phyloP scores from a whole-genome alignment of 2,797 vertebrate species.

The Scyliorhinus canicula region DNA sequence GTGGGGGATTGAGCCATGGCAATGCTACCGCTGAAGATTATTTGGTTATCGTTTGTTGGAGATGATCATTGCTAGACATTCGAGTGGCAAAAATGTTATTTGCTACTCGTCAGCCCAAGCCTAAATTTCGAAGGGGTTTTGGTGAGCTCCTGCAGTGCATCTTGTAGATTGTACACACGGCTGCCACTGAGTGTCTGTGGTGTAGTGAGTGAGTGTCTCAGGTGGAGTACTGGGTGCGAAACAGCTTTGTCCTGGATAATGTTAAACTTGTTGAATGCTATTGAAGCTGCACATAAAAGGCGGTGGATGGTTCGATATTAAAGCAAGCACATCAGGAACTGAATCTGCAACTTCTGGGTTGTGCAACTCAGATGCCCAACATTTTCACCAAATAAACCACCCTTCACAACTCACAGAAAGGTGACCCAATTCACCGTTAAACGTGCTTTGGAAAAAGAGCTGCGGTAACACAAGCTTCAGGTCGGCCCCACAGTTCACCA shows the following conservation, averaged over 20 bases:
- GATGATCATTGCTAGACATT: too few relatives aligned
- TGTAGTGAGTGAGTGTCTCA: not conserved
- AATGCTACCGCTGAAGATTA: too few relatives aligned
- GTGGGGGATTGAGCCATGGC: too few relatives aligned
- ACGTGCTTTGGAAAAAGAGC: not conserved
- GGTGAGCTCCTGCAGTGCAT: not conserved
- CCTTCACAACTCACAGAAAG: not conserved
- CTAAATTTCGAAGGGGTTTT: too few relatives aligned
- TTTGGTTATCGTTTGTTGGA: too few relatives aligned
- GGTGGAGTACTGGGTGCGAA: not conserved
- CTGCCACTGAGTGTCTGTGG: not conserved
- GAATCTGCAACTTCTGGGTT: not conserved
- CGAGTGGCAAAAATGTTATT: too few relatives aligned
- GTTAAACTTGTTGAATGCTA: not conserved
- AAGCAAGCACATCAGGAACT: not conserved
- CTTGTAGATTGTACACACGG: not conserved
- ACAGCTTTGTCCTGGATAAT: not conserved
- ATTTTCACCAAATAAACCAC: not conserved
- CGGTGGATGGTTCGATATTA: not conserved
- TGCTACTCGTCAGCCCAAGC: too few relatives aligned
- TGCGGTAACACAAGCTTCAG: not conserved
- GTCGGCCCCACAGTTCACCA: not conserved
- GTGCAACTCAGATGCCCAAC: not conserved
- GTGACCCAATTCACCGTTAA: not conserved
- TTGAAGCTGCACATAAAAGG: not conserved